phyloP scores from a whole-genome alignment of 2,888 invertebrate species.

The Acanthosepion esculentum region DNA sequence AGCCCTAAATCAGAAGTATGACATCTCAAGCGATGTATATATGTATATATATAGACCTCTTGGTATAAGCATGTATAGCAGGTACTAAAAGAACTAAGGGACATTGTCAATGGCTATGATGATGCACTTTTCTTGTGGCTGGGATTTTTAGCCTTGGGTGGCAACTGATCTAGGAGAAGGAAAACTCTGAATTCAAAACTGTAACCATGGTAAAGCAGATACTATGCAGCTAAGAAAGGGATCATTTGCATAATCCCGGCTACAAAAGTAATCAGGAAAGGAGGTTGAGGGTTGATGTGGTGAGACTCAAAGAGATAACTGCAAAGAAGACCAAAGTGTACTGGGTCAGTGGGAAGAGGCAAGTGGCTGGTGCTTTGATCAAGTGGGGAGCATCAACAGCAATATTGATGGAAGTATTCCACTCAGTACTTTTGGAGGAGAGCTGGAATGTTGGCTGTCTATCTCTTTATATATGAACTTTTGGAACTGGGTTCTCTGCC shows the following conservation, averaged over 20 bases:
- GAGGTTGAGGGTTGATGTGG: neutral
- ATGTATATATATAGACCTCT: too few species aligned
- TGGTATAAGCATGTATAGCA: too few species aligned
- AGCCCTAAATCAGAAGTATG: too few species aligned
- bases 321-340: neutral
- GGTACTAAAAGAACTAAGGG: too few species aligned
- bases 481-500: too few species aligned
- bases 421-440: neutral
- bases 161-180: neutral
- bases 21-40: too few species aligned
- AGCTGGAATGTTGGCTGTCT: neutral
- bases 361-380: neutral
- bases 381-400: neutral
- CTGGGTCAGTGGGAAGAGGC: neutral
- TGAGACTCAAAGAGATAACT: neutral
- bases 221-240: too few species aligned
- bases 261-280: neutral
- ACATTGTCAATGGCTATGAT: too few species aligned
- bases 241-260: neutral
- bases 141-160: too few species aligned
- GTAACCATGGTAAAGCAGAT: too few species aligned
- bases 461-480: too few species aligned
- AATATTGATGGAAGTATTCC: neutral
- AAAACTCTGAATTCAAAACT: too few species aligned
- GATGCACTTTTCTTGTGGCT: neutral